Base-by-base conservation (phyloP, 2,113 vertebrate genomes). In the Lepisosteus osseus region DNA sequence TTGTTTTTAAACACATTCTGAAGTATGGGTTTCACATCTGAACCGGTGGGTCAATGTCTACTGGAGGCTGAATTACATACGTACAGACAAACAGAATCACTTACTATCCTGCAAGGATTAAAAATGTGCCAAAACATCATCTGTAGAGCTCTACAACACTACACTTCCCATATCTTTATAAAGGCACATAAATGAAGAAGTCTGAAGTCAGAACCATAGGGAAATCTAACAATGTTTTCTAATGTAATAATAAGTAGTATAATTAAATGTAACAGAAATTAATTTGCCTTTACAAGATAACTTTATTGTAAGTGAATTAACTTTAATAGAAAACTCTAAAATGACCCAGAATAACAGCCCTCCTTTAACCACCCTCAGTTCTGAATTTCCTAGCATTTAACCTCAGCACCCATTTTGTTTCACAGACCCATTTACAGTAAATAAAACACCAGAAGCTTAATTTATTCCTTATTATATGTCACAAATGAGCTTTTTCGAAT, bases 401-500 rank as follows among this genome's bases (percentile, higher is more conserved):
- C 74, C 64, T 71, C 8, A n/a, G 40, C 64, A 61, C 44, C 63
- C 64, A 75, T 45, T 42, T 63, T 59, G 41, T 73, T 61, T 67
- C 65, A 68, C 56, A 67, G 43, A 59, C 42, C 59, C 63, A 45
- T 63, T 42, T 59, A 68, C 65, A 73, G 56, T 54, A 73, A 29
- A 73, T 68, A 47, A 61, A 68, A 57, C 66, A 61, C 56, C 44
- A 68, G 29, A 6, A 54, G 40, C 54, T 69, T 73, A n/a, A 67
- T 73, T 70, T 72, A 70, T 15, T 69, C 76, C n/a, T 68, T 55
- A 41, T 69, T 77, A 68, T 66, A 55, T 65, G 67, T 72, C 73
- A 51, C 47, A 51, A 51, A 51, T 51, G 5, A 51, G 47, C 47
- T 51, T 51, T 51, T 51, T 9, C 47, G 9, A 51, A 51, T 51